These are phyloP conservation scores for Muntiacus reevesi DNA, from an alignment of 2,113 vertebrate genomes.

Conservation along the genomic window DNA sequence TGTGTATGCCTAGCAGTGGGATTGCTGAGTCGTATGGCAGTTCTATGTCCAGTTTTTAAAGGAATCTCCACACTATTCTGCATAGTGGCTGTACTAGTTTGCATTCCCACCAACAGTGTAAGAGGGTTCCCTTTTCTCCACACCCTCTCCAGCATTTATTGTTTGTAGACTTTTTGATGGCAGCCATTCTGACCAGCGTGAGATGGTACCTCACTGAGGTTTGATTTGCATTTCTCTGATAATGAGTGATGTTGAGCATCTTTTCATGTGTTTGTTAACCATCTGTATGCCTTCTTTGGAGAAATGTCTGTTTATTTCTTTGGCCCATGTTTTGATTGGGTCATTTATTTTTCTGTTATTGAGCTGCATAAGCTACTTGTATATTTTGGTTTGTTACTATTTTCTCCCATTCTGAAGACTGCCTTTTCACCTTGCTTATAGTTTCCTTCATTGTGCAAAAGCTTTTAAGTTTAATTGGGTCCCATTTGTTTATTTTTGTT, in stretches of 20 bases:
- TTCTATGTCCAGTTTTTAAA: neutral
- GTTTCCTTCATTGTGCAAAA: neutral
- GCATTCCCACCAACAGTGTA: neutral
- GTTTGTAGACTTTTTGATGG: neutral
- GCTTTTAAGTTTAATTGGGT: neutral
- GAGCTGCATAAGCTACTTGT: neutral
- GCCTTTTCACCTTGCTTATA: neutral
- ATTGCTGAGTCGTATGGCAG: neutral
- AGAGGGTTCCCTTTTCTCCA: neutral
- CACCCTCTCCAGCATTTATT: neutral
- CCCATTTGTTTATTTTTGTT: neutral
- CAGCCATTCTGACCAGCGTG: neutral
- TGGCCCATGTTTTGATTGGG: neutral
- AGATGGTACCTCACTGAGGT: neutral
- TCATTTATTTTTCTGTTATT: neutral
- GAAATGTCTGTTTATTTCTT: neutral
- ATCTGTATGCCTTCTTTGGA: neutral
- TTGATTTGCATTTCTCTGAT: neutral
- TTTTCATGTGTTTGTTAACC: neutral
- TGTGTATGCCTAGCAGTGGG: neutral
- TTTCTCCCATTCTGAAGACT: neutral
- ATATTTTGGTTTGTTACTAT: neutral
- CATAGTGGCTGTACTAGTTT: neutral
- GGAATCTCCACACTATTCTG: neutral
- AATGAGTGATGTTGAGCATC: neutral